Evolutionary conservation across 2,888 invertebrate genomes (phyloP).

Genomic region (Athripsodes cinereus): DNA sequence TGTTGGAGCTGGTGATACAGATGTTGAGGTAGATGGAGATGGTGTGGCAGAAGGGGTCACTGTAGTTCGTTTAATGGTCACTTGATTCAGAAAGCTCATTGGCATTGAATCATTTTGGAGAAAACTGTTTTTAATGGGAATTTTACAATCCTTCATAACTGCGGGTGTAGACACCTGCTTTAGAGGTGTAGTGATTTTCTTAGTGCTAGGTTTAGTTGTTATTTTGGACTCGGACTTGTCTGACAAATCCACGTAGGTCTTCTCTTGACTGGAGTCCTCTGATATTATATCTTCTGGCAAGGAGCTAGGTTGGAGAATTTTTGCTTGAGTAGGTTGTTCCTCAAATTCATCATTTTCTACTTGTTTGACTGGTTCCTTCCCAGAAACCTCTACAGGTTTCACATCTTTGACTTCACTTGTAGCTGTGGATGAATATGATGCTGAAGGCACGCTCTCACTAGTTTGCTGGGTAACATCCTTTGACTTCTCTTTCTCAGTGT

Average conservation of each 20-base stretch:
- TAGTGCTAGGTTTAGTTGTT: constrained; percentile 17
- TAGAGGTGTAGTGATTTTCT: constrained; percentile 4
- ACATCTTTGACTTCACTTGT: neutral
- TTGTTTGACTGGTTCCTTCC: neutral
- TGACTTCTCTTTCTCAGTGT: constrained; percentile 18
- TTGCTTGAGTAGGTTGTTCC: constrained; percentile 4
- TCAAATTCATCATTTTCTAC: constrained; percentile 15
- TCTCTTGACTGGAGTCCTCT: constrained; percentile 27
- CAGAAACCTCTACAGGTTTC: neutral
- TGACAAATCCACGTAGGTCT: constrained; percentile 25
- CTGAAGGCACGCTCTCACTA: neutral
- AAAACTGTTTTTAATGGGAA: constrained; percentile 23
- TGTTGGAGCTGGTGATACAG: neutral
- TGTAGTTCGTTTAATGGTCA: constrained; percentile 24
- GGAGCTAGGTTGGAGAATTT: constrained; percentile 11
- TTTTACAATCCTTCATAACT: constrained; percentile 20
- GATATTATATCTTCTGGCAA: constrained; percentile 22
- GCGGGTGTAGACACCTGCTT: constrained; percentile 1
- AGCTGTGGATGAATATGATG: neutral
- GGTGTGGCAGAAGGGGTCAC: constrained; percentile 8
- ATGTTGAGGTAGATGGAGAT: neutral
- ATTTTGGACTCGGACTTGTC: constrained; percentile 22
- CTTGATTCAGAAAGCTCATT: constrained; percentile 20
- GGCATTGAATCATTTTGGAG: constrained; percentile 10
- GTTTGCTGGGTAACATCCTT: constrained; percentile 8